These are phyloP conservation scores for Cacoxenus indagator DNA, from an alignment of 2,888 invertebrate genomes.

Conservation along the genomic window DNA sequence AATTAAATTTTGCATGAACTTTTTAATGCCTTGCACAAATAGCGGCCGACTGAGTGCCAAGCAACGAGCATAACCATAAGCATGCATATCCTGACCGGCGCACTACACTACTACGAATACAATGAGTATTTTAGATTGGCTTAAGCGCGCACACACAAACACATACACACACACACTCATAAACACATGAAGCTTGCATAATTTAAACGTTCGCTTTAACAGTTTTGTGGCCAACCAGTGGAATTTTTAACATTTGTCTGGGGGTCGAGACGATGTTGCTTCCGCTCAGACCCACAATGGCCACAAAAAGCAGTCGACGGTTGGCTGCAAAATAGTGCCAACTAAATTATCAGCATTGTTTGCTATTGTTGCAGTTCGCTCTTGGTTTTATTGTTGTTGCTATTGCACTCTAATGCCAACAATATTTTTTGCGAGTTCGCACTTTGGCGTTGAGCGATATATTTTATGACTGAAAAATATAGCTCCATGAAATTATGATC, in stretches of 20 bases:
- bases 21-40: conserved; percentile 5
- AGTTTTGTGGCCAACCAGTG: conserved; percentile 3
- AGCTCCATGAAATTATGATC: background rate
- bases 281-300: background rate
- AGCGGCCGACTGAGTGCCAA: background rate
- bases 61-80: too few species aligned
- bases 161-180: background rate
- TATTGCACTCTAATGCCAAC: conserved; percentile 5
- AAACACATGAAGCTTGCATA: conserved; percentile 6
- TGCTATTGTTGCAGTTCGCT: conserved; percentile 47
- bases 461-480: background rate
- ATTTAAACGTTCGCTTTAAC: conserved; percentile 2
- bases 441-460: conserved; percentile 4
- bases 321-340: conserved; percentile 43
- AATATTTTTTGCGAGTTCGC: background rate
- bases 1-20: conserved; percentile 17
- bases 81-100: background rate
- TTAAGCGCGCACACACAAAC: background rate
- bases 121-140: background rate
- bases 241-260: background rate
- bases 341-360: conserved; percentile 61
- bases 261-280: background rate
- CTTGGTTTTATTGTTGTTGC: conserved; percentile 6
- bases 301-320: background rate
- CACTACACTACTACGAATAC: background rate